phyloP scores from a whole-genome alignment of 1,140 invertebrate genomes.

The Temnothorax curvispinosus region DNA sequence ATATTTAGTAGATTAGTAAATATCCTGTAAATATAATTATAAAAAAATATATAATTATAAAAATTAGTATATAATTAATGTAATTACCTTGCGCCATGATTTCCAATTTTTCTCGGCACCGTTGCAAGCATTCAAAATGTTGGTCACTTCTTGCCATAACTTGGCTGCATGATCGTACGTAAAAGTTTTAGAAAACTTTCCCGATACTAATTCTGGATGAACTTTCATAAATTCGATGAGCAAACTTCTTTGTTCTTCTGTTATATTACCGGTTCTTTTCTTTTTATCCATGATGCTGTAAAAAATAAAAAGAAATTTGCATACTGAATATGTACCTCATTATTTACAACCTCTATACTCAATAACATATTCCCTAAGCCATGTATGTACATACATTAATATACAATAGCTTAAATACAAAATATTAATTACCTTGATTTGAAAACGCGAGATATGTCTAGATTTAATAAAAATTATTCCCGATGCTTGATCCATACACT shows the following conservation, averaged over 20 bases:
- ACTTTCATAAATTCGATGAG: neutral
- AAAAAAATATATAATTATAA: neutral
- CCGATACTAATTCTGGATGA: neutral
- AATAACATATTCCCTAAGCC: constrained; percentile 89
- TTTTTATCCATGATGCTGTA: neutral
- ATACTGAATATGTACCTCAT: constrained; percentile 84
- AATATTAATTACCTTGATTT: constrained; percentile 85
- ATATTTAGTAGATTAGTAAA: neutral
- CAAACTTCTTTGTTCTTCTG: neutral
- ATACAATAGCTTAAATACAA: neutral
- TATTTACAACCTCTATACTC: constrained; percentile 87
- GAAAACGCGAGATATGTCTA: constrained; percentile 87
- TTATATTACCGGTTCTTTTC: neutral
- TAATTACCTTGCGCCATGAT: neutral
- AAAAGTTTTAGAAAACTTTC: constrained; percentile 13
- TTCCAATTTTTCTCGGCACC: neutral
- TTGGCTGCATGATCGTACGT: neutral
- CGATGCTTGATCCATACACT: constrained; percentile 88
- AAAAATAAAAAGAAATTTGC: constrained; percentile 18
- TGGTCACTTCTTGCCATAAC: neutral
- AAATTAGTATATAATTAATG: neutral
- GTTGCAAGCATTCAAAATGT: neutral
- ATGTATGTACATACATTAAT: constrained; percentile 76
- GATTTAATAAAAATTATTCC: constrained; percentile 88
- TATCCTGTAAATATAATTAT: neutral